phyloP scores from a whole-genome alignment of 2,113 vertebrate species.

The Poeciliopsis turrubarensis region DNA sequence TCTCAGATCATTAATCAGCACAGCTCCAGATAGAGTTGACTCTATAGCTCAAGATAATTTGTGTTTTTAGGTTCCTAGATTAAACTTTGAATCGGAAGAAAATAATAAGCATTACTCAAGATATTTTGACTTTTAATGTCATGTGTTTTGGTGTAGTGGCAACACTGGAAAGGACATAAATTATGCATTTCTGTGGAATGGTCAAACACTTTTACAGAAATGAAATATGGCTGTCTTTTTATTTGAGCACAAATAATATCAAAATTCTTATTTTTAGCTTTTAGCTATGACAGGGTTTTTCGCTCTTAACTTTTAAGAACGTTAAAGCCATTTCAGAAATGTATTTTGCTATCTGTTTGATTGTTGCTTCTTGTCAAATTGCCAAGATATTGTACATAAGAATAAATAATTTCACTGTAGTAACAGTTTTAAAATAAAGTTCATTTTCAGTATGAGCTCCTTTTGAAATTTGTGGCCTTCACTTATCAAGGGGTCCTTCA shows the following conservation, averaged over 20 bases:
- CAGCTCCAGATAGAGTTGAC: no score
- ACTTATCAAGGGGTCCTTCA: slow-evolving; percentile 12
- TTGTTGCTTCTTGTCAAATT: neutral
- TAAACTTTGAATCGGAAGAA: no score
- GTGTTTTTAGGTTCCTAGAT: no score
- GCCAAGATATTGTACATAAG: neutral
- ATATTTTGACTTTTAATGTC: no score
- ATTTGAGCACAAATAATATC: neutral
- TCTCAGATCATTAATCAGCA: no score
- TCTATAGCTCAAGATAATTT: no score
- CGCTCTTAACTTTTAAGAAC: neutral
- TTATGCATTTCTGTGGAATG: neutral
- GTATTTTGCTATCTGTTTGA: neutral
- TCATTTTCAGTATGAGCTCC: slow-evolving; percentile 10
- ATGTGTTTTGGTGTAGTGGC: no score
- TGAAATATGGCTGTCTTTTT: neutral
- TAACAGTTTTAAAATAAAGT: slow-evolving; percentile 3
- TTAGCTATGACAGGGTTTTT: neutral
- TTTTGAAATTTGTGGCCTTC: slow-evolving; percentile 31
- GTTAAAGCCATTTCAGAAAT: neutral
- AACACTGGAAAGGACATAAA: no score
- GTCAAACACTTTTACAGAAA: neutral
- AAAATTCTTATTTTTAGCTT: neutral
- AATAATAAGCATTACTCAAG: no score
- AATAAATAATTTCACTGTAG: slow-evolving; percentile 5